These are phyloP conservation scores for Hypsopygia costalis DNA, from an alignment of 2,888 invertebrate genomes.

Conservation along the genomic window DNA sequence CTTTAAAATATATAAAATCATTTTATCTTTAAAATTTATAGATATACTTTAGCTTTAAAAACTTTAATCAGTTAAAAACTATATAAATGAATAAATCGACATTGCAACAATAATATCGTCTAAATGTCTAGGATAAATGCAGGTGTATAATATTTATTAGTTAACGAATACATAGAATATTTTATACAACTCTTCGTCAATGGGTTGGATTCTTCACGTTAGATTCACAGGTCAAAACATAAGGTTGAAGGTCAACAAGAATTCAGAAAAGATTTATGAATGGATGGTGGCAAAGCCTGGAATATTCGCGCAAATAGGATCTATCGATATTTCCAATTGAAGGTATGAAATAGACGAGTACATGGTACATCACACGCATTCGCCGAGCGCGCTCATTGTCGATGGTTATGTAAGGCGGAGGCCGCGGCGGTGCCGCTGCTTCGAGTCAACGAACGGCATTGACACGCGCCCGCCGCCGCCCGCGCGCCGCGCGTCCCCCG, in stretches of 20 bases:
- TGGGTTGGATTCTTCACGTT: background rate
- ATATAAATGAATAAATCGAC: no score
- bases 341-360: conserved; percentile 17
- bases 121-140: no score
- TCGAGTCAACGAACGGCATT: conserved; percentile 80
- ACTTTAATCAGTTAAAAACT: no score
- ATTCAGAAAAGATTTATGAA: background rate
- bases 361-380: conserved; percentile 65
- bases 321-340: background rate
- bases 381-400: conserved; percentile 66
- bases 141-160: no score
- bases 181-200: no score
- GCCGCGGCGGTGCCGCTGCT: conserved; percentile 71
- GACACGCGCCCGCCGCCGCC: conserved; percentile 69
- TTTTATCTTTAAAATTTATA: no score
- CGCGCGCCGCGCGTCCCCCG: conserved; percentile 39
- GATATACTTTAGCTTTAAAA: no score
- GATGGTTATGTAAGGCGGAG: conserved; percentile 79
- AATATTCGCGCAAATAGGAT: background rate
- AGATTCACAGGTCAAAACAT: background rate
- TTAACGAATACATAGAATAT: no score
- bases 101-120: no score
- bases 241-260: no score
- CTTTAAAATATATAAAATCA: no score
- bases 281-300: background rate